Evolutionary conservation across 2,797 vertebrate genomes (phyloP).

Genomic region (Esox lucius): DNA sequence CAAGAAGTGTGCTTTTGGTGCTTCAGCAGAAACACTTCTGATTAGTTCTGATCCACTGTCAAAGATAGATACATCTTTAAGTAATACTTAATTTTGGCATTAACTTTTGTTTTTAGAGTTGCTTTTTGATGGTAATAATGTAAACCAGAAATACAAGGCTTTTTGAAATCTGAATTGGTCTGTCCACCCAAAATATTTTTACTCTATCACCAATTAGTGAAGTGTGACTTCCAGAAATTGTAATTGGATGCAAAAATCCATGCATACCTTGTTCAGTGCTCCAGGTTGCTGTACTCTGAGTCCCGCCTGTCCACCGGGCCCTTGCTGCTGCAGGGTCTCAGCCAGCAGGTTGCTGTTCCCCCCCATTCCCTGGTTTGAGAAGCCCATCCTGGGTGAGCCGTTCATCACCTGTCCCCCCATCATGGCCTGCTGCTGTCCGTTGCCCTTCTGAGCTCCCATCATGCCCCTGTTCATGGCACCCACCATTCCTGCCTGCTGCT

Average conservation of each 20-base stretch:
- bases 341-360: slow-evolving; percentile 86
- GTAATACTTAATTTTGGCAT: too few relatives aligned
- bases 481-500: slow-evolving; percentile 81
- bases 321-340: slow-evolving; percentile 88
- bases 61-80: too few relatives aligned
- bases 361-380: slow-evolving; percentile 86
- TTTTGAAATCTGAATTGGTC: too few relatives aligned
- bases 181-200: too few relatives aligned
- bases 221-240: too few relatives aligned
- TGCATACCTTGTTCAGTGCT: slow-evolving; percentile 82
- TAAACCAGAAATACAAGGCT: too few relatives aligned
- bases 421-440: slow-evolving; percentile 84
- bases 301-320: slow-evolving; percentile 77
- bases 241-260: neutral
- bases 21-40: too few relatives aligned
- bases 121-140: too few relatives aligned
- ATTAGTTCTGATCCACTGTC: too few relatives aligned
- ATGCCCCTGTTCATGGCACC: slow-evolving; percentile 87
- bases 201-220: too few relatives aligned
- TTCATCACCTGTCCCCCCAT: slow-evolving; percentile 96
- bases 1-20: too few relatives aligned
- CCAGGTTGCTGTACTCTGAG: slow-evolving; percentile 89
- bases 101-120: too few relatives aligned
- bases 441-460: slow-evolving; percentile 87
- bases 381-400: slow-evolving; percentile 91